Percentiles rank a stretch among this genome's conserved stretches.
These are phyloP conservation scores for Brachypodius melanocephalos DNA, from an alignment of 2,113 vertebrate species.

Conservation along the genomic window DNA sequence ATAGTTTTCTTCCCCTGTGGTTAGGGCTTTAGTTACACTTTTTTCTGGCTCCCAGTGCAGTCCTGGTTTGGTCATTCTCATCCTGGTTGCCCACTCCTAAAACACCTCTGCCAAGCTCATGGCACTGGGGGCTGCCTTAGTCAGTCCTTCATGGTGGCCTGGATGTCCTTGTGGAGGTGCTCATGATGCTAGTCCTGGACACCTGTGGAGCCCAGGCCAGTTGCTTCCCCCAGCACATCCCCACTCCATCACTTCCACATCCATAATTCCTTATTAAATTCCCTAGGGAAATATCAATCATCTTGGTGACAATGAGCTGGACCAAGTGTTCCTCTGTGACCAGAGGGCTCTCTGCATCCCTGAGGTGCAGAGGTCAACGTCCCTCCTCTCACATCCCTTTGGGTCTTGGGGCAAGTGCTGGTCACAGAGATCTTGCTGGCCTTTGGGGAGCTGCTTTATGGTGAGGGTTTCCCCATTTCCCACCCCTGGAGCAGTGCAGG, in stretches of 20 bases:
- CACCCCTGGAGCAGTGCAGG: rapidly evolving
- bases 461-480: not conserved
- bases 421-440: not conserved
- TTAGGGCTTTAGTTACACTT: not conserved
- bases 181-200: not conserved
- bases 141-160: not conserved
- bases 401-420: not conserved
- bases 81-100: not conserved
- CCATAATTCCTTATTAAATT: not conserved
- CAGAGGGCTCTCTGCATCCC: not conserved
- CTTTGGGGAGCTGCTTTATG: not conserved
- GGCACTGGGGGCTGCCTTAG: not conserved
- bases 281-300: not conserved
- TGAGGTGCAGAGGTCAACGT: not conserved
- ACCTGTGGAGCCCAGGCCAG: not conserved
- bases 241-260: not conserved
- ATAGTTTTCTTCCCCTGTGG: not conserved
- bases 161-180: not conserved
- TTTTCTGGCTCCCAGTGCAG: not conserved
- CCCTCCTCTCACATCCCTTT: not conserved
- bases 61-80: not conserved
- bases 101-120: not conserved
- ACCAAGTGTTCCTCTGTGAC: not conserved
- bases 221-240: too few species aligned
- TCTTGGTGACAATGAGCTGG: not conserved